These are phyloP conservation scores for Hoplias malabaricus DNA, from an alignment of 2,113 vertebrate genomes.

Conservation along the genomic window DNA sequence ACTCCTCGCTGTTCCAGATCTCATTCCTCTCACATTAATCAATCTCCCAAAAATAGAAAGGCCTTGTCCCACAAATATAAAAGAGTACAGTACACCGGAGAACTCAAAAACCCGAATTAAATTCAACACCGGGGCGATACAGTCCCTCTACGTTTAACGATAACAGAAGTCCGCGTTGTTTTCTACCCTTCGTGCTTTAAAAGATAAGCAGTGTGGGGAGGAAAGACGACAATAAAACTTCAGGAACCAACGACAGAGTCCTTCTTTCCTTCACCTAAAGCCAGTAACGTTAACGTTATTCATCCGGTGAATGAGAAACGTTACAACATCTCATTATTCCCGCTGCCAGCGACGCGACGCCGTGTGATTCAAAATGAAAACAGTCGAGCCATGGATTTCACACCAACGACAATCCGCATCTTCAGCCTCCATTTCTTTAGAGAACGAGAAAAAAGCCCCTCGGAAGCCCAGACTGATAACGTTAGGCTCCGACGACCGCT, in stretches of 20 bases:
- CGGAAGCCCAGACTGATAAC: conserved; percentile 55
- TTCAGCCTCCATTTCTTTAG: conserved; percentile 78
- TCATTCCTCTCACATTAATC: conserved; percentile 82
- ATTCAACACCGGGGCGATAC: conserved; percentile 32
- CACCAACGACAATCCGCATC: conserved; percentile 75
- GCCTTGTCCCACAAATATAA: conserved; percentile 24
- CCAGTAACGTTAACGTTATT: too few relatives aligned
- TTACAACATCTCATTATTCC: conserved; percentile 65
- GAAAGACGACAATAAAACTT: neutral
- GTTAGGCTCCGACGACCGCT: conserved; percentile 35
- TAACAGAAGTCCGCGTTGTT: conserved; percentile 20
- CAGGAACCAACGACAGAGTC: neutral
- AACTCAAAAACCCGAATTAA: conserved; percentile 1
- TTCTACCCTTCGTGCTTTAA: conserved; percentile 22
- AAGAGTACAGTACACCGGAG: conserved; percentile 3
- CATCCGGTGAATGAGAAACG: neutral
- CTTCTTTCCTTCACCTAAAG: neutral
- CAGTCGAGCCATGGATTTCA: conserved; percentile 60
- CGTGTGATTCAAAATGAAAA: conserved; percentile 57
- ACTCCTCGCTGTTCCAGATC: conserved; percentile 79
- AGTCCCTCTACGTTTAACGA: conserved; percentile 22
- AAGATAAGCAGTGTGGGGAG: conserved; percentile 19
- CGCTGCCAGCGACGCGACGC: conserved; percentile 61
- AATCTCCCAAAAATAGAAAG: conserved; percentile 58
- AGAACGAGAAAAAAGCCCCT: conserved; percentile 46